These are phyloP conservation scores for Ectemnius continuus DNA, from an alignment of 2,888 invertebrate species.

Conservation along the genomic window DNA sequence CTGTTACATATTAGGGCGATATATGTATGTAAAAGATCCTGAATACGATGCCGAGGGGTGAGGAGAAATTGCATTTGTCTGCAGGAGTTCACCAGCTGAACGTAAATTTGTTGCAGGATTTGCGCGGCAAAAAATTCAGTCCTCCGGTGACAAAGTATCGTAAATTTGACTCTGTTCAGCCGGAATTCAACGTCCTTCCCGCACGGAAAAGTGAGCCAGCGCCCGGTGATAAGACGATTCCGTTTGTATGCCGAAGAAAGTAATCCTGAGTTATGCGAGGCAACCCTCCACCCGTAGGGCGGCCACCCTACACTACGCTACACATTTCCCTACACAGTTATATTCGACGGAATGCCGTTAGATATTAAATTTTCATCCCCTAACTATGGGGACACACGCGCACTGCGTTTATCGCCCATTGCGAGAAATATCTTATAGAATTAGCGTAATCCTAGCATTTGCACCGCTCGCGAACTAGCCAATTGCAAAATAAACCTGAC, in stretches of 20 bases:
- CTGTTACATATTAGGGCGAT: no score
- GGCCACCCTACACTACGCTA: conserved; percentile 16
- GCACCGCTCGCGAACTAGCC: no score
- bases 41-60: no score
- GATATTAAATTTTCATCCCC: no score
- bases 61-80: conserved; percentile 1
- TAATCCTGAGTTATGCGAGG: conserved; percentile 62
- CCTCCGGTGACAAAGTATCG: conserved; percentile 43
- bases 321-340: conserved; percentile 33
- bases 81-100: conserved; percentile 3
- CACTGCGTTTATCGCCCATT: no score
- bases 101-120: conserved; percentile 15
- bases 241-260: conserved; percentile 53
- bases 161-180: conserved; percentile 40
- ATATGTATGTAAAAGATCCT: no score
- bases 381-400: no score
- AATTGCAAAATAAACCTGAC: no score
- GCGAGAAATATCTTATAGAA: no score
- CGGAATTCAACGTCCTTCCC: conserved; percentile 36
- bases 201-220: conserved; percentile 46
- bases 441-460: no score
- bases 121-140: conserved; percentile 21
- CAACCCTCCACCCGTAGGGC: conserved; percentile 40
- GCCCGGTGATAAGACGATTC: conserved; percentile 61
- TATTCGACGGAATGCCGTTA: background rate